Evolutionary conservation across 92 coral and sea anemone species (phyloP).

Genomic region (Montipora capitata): DNA sequence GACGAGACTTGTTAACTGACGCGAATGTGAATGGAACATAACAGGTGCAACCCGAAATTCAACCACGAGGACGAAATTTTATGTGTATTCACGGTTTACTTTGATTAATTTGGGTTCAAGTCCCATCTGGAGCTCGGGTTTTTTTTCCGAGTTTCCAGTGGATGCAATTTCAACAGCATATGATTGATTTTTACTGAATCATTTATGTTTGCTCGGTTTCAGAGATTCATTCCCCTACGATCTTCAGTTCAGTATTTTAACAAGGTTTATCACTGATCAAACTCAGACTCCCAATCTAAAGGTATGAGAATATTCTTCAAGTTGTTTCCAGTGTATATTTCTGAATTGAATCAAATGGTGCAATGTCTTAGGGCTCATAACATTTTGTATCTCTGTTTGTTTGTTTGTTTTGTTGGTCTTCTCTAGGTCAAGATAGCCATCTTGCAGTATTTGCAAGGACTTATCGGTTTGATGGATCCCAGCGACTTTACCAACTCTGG

Average conservation of each 20-base stretch:
- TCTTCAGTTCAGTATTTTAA: slow-evolving; percentile 93
- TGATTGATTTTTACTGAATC: too few relatives aligned
- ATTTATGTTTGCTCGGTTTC: not conserved
- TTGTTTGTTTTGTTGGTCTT: not conserved
- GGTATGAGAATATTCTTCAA: slow-evolving; percentile 55
- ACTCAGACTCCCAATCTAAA: slow-evolving; percentile 97
- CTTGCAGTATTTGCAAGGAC: slow-evolving; percentile 96
- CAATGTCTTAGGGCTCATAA: not conserved
- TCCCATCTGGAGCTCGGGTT: too few relatives aligned
- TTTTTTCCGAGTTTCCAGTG: too few relatives aligned
- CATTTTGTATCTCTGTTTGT: not conserved
- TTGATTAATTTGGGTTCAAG: too few relatives aligned
- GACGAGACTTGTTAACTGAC: too few relatives aligned
- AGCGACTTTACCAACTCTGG: slow-evolving; percentile 98
- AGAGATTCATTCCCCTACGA: slow-evolving; percentile 99
- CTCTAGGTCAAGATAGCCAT: slow-evolving; percentile 93
- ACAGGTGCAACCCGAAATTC: too few relatives aligned
- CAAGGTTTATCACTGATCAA: slow-evolving; percentile 97
- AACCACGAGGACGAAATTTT: too few relatives aligned
- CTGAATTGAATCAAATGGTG: too few relatives aligned
- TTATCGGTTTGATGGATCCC: slow-evolving; percentile 97
- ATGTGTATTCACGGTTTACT: too few relatives aligned
- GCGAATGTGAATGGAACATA: too few relatives aligned
- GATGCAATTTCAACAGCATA: too few relatives aligned
- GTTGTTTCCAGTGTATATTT: too few relatives aligned